Evolutionary conservation across 2,888 invertebrate genomes (phyloP), one percentile per base, ranked within the genome.

Genomic region (Aradus depressus): DNA sequence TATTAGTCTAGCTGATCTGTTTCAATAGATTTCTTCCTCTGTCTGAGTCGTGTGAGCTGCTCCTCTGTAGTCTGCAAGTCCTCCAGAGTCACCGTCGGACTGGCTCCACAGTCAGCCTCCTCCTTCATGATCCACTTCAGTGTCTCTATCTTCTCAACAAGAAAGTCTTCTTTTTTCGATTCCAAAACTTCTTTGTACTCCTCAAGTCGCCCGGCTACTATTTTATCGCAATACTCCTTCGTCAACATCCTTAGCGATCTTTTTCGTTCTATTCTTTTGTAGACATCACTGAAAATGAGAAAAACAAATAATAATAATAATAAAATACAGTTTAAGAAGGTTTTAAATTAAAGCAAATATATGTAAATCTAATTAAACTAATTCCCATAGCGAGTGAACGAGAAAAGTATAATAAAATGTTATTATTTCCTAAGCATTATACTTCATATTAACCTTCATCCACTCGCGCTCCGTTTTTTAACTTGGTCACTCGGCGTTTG

Each of bases 61-160:
- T 72, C 65, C 51, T 74, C 75, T 0, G 78, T 73, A 42, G 68
- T 68, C 45, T 75, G 74, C 25, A 88, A 81, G 54, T 85, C 80
- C 58, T 80, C 75, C 52, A 80, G 74, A 0, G 73, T 76, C 0
- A 87, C 74, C 0, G 84, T 81, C 0, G 81, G 70, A 2, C 73
- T 68, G 1, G 81, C 64, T 44, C 80, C 74, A 52, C 80, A 76
- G 10, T 77, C 77, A 39, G 73, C 68, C 64, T 90, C 88, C 65
- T 88, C 85, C 55, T 76, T 74, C 31, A 77, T 74, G n/a, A 90
- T 84, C 62, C 81, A 81, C 55, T 76, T 66, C 50, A 92, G 66
- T 18, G 79, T 76, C 39, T 79, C 73, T 1, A 81, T 71, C 65
- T 91, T 91, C 48, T 85, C 77, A 63, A 75, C 72, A 18, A 84